Evolutionary conservation across 2,888 invertebrate species (phyloP).

Genomic region (Spodoptera exigua): DNA sequence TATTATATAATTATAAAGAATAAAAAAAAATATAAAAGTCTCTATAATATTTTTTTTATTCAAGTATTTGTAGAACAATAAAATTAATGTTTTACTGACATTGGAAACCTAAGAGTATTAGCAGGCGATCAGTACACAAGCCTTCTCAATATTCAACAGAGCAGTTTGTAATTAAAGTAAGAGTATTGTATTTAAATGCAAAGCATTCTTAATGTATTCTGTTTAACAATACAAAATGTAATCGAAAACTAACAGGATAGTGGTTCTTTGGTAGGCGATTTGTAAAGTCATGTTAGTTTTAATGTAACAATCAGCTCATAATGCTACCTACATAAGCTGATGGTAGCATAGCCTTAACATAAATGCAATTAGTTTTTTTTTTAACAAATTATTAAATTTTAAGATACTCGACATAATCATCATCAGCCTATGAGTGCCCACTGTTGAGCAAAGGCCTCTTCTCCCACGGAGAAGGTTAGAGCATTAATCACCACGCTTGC

Average conservation of each 20-base stretch:
- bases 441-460: too few species aligned
- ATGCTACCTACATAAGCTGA: too few species aligned
- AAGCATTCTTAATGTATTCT: slow-evolving; percentile 37
- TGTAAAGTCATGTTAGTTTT: slow-evolving; percentile 24
- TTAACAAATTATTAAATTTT: too few species aligned
- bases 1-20: too few species aligned
- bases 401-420: too few species aligned
- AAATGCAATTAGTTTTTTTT: too few species aligned
- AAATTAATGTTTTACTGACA: not conserved
- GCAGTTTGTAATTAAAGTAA: slow-evolving; percentile 20
- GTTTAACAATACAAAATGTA: slow-evolving; percentile 34
- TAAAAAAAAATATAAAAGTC: too few species aligned
- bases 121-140: slow-evolving; percentile 16
- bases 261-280: slow-evolving; percentile 30
- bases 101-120: slow-evolving; percentile 15
- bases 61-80: not conserved
- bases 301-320: too few species aligned
- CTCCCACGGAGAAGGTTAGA: too few species aligned
- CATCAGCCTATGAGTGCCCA: too few species aligned
- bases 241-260: slow-evolving; percentile 43
- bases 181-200: slow-evolving; percentile 47
- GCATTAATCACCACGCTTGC: too few species aligned
- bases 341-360: too few species aligned
- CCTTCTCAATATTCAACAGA: slow-evolving; percentile 33
- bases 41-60: not conserved